Base-by-base conservation (phyloP, 2,797 vertebrate species). In the Myotis myotis region DNA sequence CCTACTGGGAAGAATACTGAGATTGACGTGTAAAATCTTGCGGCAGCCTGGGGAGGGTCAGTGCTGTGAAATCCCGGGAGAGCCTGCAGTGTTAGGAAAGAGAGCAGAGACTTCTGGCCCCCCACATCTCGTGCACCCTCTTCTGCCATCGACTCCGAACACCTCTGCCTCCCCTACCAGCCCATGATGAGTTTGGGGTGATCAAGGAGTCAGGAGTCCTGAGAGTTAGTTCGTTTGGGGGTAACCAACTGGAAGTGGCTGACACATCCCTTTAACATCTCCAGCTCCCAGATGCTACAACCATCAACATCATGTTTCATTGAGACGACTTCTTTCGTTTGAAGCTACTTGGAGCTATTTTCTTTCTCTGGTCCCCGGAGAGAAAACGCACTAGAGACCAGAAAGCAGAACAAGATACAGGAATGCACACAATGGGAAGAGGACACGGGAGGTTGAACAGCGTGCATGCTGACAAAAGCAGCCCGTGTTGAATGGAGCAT, bases 121-220 rank as follows among this genome's bases (percentile, higher is more conserved):
- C 3, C 17, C 0, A 51, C 41, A 47, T 17, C 38, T 4, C 36
- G 0, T 0, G 4, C 22, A 12, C 28, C 49, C 13, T 47, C 74
- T 5, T 15, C 78, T 30, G 25, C 53, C 13, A 7, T 7, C 15
- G 11, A 57, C 49, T 3, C 9, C 1, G 33, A 30, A 17, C 0
- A 9, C 6, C 38, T 47, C 71, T 70, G 64, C 49, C 41, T 83
- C 36, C 22, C 20, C 36, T 4, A 5, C 20, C 17, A 33, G 44
- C 19, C 51, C 10, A 7, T 3, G 25, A 20, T 8, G 28, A 28
- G 17, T 64, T 8, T 19, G 22, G 30, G 51, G 13, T 11, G 20
- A 62, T 3, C 11, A 38, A 38, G 36, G 12, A 60, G 28, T 15
- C 53, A 57, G 41, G 19, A 72, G 28, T 19, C 62, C 51, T 20